Evolutionary conservation across 2,797 vertebrate species (phyloP).

Genomic region (Tapera naevia): DNA sequence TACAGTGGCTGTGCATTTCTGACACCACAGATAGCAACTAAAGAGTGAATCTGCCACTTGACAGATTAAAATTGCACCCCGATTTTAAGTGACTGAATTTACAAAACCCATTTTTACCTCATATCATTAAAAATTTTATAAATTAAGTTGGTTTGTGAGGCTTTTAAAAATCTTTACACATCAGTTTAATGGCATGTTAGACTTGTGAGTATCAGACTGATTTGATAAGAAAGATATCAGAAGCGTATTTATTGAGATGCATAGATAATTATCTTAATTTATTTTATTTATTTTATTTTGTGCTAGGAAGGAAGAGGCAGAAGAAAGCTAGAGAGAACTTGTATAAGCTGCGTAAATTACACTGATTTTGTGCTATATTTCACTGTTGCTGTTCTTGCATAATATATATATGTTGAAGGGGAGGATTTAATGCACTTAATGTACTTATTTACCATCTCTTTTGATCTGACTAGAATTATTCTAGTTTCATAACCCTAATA

Average conservation of each 20-base stretch:
- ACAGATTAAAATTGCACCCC: neutral
- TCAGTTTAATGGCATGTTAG: constrained; percentile 31
- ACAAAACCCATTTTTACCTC: constrained; percentile 37
- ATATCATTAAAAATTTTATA: constrained; percentile 24
- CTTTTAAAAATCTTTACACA: constrained; percentile 44
- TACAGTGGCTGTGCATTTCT: neutral
- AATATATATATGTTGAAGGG: neutral
- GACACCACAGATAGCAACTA: neutral
- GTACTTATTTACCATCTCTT: neutral
- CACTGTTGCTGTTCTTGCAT: neutral
- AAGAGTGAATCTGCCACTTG: neutral
- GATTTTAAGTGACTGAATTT: too few relatives aligned
- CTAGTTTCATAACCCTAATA: neutral
- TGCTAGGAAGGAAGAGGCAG: neutral
- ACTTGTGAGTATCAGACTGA: constrained; percentile 18
- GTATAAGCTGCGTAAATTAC: neutral
- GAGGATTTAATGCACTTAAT: neutral
- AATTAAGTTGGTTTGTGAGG: constrained; percentile 8
- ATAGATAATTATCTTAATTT: neutral
- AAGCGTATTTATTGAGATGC: constrained; percentile 7
- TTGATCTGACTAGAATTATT: neutral
- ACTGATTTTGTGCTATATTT: neutral
- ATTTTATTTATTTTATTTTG: constrained; percentile 20
- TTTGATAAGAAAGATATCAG: constrained; percentile 23
- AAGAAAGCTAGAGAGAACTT: neutral